A percentile compares a stretch with the other conserved stretches of the same genome.
These are phyloP conservation scores for Glaucidium brasilianum DNA, from an alignment of 2,113 vertebrate genomes.

Conservation along the genomic window DNA sequence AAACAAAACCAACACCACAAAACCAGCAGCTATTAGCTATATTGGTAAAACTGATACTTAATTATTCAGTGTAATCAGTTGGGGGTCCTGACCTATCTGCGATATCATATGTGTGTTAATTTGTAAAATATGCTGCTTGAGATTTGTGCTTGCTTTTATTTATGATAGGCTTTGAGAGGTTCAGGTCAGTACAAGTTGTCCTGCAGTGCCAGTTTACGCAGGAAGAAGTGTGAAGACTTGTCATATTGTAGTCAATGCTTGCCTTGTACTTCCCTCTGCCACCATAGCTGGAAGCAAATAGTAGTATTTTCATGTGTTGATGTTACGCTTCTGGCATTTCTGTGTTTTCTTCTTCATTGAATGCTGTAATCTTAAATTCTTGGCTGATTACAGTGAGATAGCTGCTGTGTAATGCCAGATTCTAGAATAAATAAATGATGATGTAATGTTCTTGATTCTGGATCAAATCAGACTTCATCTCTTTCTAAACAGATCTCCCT, in stretches of 20 bases:
- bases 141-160: not conserved
- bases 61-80: not conserved
- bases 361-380: not conserved
- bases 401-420: slow-evolving; percentile 22
- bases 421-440: slow-evolving; percentile 23
- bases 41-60: not conserved
- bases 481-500: not conserved
- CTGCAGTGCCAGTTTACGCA: not conserved
- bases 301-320: not conserved
- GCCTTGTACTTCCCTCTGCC: not conserved
- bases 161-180: not conserved
- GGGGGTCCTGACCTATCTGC: not conserved
- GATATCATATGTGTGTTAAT: rapidly evolving
- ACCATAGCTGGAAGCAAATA: not conserved
- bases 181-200: not conserved
- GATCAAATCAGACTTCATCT: slow-evolving; percentile 4
- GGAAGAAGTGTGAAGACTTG: not conserved
- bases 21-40: not conserved
- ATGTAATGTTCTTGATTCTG: not conserved
- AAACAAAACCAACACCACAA: not conserved
- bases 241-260: not conserved
- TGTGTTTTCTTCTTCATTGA: not conserved
- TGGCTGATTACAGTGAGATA: not conserved
- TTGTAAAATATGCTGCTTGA: not conserved
- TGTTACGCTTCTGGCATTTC: not conserved